These are phyloP conservation scores for Panopea generosa DNA, from an alignment of 2,888 invertebrate species.

Conservation along the genomic window DNA sequence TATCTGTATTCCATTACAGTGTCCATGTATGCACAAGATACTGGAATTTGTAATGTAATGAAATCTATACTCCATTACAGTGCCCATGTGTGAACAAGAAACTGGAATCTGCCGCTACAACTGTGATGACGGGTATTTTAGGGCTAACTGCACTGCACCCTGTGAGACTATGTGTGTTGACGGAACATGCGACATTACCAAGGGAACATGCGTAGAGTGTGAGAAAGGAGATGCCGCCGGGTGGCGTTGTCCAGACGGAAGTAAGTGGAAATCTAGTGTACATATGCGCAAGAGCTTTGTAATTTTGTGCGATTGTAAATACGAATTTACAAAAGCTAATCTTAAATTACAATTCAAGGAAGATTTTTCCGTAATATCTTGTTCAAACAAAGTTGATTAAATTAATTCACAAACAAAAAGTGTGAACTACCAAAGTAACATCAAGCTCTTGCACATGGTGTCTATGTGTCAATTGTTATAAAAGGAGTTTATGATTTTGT, in stretches of 20 bases:
- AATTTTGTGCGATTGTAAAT: too few relatives aligned
- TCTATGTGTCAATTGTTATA: too few relatives aligned
- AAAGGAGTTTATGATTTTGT: too few relatives aligned
- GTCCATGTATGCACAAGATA: too few relatives aligned
- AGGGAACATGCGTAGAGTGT: constrained; percentile 36
- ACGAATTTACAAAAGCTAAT: background rate
- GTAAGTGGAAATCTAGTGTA: constrained; percentile 33
- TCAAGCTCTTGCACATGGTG: too few relatives aligned
- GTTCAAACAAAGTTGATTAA: background rate
- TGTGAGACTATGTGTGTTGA: constrained; percentile 45
- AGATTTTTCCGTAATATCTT: background rate
- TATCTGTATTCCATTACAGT: too few relatives aligned
- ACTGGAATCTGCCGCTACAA: constrained; percentile 19
- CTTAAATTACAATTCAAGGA: background rate
- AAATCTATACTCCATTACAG: constrained; percentile 15
- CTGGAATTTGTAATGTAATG: too few relatives aligned
- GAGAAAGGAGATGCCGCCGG: constrained; percentile 8
- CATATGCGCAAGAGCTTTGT: background rate
- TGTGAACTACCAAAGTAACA: too few relatives aligned
- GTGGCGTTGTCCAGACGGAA: constrained; percentile 36
- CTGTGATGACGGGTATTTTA: constrained; percentile 27
- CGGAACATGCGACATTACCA: constrained; percentile 22
- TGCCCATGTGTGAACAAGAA: constrained; percentile 26
- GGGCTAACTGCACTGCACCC: constrained; percentile 11
- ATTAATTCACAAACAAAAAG: background rate